Evolutionary conservation across 2,888 invertebrate genomes (phyloP), one percentile per base, ranked within the genome.

Genomic region (Eutolmus rufibarbis): DNA sequence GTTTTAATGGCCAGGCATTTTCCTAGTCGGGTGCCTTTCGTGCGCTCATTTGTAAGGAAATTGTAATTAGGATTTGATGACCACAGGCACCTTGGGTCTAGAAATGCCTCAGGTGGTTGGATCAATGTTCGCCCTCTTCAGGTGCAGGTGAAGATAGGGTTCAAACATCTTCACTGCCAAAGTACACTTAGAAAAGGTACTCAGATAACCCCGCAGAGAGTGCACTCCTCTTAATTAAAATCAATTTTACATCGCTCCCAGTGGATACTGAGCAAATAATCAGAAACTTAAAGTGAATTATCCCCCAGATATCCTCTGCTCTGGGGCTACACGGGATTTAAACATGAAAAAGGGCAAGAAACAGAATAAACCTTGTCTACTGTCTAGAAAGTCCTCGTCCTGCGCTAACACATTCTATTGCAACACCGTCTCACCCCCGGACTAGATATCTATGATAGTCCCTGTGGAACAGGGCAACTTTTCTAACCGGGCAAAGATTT

Each of bases 171-270:
- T 51, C 46, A 19, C 51, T 19, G 1, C 51, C n/a, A 14, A 51
- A 46, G 46, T 46, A 51, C 16, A n/a, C 51, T 51, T 16, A 51
- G 34, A 7, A 34, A 51, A 51, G 16, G 16, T n/a, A 51, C 46
- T 16, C 46, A 1, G 14, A 14, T 5, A 51, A 9, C 46, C 16
- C n/a, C 16, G 79, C 51, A 46, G 4, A 79, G 40, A 40, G 40
- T 43, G 79, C 46, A 79, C 46, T 79, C 46, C 79, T 28, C 16
- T 51, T 78, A 78, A 78, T 79, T 79, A 79, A 79, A 79, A 79
- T 51, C 46, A 79, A 79, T 79, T 51, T 79, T 16, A 16, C 19
- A 43, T 43, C 14, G 7, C 28, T 46, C 79, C 23, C 14, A 28
- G 14, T 78, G 51, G 51, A 23, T 46, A 2, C 31, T 51, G 79